These are phyloP conservation scores for Holothuria scabra DNA, from an alignment of 53 echinoderm and acorn worm species.

Conservation along the genomic window DNA sequence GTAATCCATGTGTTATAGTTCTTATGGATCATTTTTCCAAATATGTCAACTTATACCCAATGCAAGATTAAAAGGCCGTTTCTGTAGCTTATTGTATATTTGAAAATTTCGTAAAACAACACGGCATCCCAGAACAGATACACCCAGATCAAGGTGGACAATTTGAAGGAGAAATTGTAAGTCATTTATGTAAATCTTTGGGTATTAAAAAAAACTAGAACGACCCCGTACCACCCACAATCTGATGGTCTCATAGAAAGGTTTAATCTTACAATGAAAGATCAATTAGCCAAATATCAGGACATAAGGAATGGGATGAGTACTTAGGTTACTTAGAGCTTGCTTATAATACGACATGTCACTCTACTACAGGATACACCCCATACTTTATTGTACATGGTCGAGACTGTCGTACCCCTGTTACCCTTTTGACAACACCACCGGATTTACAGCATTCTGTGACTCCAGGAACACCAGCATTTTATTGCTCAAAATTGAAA, in stretches of 20 bases:
- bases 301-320: background rate
- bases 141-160: conserved; percentile 59
- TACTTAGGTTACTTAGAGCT: background rate
- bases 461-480: background rate
- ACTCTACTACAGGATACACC: conserved; percentile 25
- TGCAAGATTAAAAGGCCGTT: conserved; percentile 57
- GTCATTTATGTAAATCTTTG: background rate
- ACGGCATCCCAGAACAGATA: no score
- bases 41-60: conserved; percentile 58
- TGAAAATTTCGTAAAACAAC: conserved; percentile 39
- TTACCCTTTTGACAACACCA: background rate
- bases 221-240: no score
- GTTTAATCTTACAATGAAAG: background rate
- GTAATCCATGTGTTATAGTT: conserved; percentile 62
- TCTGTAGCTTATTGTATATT: conserved; percentile 60
- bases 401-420: background rate
- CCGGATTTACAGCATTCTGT: background rate
- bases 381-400: conserved; percentile 47
- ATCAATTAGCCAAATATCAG: background rate
- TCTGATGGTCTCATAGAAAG: no score
- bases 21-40: conserved; percentile 72
- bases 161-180: conserved; percentile 39
- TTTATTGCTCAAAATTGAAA: background rate
- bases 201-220: conserved; percentile 47
- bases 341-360: conserved; percentile 21